Conservation (phyloP, 2,113 vertebrate species). For the Psophia crepitans region DNA sequence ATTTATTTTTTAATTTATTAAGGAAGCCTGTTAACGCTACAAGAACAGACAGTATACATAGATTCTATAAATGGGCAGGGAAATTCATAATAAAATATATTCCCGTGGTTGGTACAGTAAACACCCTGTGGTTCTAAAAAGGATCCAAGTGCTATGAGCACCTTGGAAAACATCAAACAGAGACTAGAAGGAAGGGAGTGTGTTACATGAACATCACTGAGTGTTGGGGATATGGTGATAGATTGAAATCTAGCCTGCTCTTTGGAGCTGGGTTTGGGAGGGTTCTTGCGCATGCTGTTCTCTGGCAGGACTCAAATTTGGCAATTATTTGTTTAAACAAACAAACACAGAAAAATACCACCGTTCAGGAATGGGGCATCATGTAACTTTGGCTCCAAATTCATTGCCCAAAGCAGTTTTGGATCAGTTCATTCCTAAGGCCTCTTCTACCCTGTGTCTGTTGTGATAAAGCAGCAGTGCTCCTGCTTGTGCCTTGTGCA, state of each 20-base stretch:
- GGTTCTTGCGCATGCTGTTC: background rate
- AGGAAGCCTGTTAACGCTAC: conserved; percentile 31
- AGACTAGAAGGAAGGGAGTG: background rate
- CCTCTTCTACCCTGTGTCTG: background rate
- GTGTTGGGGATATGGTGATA: background rate
- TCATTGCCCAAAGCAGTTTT: background rate
- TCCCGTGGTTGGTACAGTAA: background rate
- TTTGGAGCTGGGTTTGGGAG: background rate
- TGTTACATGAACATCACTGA: background rate
- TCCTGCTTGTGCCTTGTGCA: background rate
- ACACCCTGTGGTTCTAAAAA: conserved; percentile 9
- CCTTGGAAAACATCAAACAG: conserved; percentile 22
- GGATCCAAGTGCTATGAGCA: conserved; percentile 13
- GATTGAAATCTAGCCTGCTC: background rate
- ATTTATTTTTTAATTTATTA: conserved; percentile 59
- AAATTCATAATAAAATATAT: background rate
- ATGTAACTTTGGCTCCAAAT: conserved; percentile 1
- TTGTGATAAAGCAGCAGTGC: background rate
- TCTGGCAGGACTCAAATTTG: background rate
- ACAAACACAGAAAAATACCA: background rate
- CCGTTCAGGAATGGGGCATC: background rate
- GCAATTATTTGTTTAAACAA: conserved; percentile 37
- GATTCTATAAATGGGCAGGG: conserved; percentile 31
- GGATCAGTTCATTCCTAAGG: background rate
- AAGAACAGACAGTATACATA: conserved; percentile 38